Conservation (phyloP, 2,888 invertebrate genomes). For the Tipula vernalis region DNA sequence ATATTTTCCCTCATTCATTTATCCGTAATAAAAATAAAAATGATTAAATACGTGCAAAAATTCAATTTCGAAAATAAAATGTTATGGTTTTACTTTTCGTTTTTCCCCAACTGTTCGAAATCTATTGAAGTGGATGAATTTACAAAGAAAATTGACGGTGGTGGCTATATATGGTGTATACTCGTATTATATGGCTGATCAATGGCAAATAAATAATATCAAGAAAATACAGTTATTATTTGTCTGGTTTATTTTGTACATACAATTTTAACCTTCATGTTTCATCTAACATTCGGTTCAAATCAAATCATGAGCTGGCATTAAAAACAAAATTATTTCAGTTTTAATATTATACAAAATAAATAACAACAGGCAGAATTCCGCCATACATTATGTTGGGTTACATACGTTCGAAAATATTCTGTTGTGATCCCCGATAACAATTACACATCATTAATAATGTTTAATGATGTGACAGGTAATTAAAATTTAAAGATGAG, state of each 20-base stretch:
- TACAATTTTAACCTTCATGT: neutral
- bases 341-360: neutral
- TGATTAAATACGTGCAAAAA: slow-evolving; percentile 4
- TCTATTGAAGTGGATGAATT: neutral
- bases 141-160: neutral
- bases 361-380: neutral
- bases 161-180: neutral
- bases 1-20: neutral
- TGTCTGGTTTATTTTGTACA: neutral
- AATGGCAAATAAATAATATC: neutral
- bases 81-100: neutral
- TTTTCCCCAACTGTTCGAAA: neutral
- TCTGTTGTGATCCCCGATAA: neutral
- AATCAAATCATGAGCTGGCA: neutral
- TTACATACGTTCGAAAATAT: neutral
- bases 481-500: neutral
- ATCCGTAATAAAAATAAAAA: neutral
- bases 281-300: neutral
- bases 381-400: neutral
- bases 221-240: neutral
- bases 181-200: neutral
- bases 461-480: neutral
- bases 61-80: neutral
- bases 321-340: neutral
- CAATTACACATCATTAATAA: slow-evolving; percentile 4